These are phyloP conservation scores for Paragorgia papillata DNA, from an alignment of 92 coral and sea anemone genomes.

Conservation along the genomic window DNA sequence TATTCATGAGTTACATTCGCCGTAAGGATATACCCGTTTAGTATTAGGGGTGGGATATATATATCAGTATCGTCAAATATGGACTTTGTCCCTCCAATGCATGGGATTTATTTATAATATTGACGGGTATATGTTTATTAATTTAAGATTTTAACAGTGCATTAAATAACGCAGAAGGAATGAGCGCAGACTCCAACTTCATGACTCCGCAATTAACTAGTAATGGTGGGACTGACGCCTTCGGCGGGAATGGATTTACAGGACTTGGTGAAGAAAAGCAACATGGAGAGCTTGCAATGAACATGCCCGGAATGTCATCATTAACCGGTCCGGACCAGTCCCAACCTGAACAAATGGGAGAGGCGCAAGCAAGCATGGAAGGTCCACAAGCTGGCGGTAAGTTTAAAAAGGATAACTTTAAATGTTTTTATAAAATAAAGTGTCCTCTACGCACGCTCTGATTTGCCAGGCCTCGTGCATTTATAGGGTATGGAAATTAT, in stretches of 20 bases:
- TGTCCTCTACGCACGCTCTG: too few relatives aligned
- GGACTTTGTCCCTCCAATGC: too few relatives aligned
- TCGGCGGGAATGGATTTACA: conserved; percentile 20
- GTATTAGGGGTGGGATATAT: too few relatives aligned
- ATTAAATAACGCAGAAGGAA: conserved; percentile 9
- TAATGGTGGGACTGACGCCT: conserved; percentile 3
- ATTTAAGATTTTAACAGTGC: conserved; percentile 5
- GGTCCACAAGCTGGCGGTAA: conserved; percentile 35
- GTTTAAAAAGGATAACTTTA: too few relatives aligned
- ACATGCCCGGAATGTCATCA: not conserved
- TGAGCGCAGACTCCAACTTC: conserved; percentile 26
- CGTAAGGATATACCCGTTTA: too few relatives aligned
- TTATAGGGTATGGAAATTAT: too few relatives aligned
- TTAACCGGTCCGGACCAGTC: conserved; percentile 4
- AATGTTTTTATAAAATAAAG: too few relatives aligned
- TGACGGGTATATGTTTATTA: not conserved
- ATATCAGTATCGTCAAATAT: too few relatives aligned
- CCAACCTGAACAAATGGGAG: conserved; percentile 30
- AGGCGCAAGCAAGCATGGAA: conserved; percentile 29
- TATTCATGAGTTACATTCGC: too few relatives aligned
- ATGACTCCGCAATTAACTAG: conserved; percentile 6
- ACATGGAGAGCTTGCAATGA: not conserved
- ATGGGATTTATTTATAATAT: too few relatives aligned
- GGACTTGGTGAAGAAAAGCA: conserved; percentile 29
- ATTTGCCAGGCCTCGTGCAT: too few relatives aligned